phyloP scores from a whole-genome alignment of 2,797 vertebrate genomes.

The Liparis tanakae region DNA sequence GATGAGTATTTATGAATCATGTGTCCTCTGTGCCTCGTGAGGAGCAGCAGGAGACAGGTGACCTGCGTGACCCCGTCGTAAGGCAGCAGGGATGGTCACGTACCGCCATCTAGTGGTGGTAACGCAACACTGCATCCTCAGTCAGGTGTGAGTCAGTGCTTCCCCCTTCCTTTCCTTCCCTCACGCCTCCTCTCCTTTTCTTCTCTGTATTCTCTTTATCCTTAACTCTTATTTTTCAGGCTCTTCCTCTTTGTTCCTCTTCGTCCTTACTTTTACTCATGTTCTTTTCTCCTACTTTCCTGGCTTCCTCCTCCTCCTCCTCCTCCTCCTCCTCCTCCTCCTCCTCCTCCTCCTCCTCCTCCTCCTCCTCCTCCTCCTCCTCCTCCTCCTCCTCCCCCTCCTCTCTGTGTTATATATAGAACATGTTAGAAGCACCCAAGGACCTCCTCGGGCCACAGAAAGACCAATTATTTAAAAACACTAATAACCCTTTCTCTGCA shows the following conservation, averaged over 20 bases:
- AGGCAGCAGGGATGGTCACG: neutral
- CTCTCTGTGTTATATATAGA: neutral
- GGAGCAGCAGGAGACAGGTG: neutral
- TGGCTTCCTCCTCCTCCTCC: neutral
- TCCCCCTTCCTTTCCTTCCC: neutral
- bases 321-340: neutral
- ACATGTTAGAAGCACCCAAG: constrained; percentile 11
- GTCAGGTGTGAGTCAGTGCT: too few species aligned
- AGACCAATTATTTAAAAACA: constrained; percentile 51
- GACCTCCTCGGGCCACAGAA: constrained; percentile 33
- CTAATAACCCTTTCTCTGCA: constrained; percentile 41
- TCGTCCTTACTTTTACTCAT: too few species aligned
- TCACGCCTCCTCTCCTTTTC: too few species aligned
- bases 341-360: neutral
- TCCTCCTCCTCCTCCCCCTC: neutral
- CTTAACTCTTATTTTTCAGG: neutral
- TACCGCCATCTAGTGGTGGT: constrained; percentile 31
- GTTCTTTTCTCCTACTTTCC: neutral
- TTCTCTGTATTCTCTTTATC: neutral
- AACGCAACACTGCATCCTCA: neutral
- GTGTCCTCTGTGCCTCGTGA: neutral
- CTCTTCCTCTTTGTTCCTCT: neutral
- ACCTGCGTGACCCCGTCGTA: neutral
- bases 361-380: neutral
- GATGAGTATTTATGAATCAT: neutral